phyloP scores from a whole-genome alignment of 1,140 invertebrate genomes.

The Aethina tumida region DNA sequence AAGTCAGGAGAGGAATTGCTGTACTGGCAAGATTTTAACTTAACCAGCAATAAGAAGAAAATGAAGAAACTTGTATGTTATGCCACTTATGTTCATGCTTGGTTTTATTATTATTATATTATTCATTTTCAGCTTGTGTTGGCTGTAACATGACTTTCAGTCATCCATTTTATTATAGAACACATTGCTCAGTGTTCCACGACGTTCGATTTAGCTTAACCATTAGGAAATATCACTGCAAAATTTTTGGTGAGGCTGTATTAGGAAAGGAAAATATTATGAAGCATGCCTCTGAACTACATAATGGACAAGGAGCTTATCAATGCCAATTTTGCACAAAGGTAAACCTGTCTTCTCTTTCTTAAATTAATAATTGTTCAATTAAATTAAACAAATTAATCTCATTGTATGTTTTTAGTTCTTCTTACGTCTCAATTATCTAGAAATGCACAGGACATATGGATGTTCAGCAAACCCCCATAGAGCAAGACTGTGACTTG shows the following conservation, averaged over 20 bases:
- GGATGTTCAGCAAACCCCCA: slow-evolving; percentile 67
- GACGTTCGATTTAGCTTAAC: slow-evolving; percentile 64
- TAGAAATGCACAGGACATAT: slow-evolving; percentile 70
- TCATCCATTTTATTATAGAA: slow-evolving; percentile 61
- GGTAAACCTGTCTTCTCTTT: slow-evolving; percentile 26
- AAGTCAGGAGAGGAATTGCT: slow-evolving; percentile 52
- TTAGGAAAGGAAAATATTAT: slow-evolving; percentile 69
- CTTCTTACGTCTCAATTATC: slow-evolving; percentile 64
- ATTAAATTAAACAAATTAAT: no score
- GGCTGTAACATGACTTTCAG: slow-evolving; percentile 63
- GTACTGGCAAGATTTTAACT: slow-evolving; percentile 58
- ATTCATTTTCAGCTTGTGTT: slow-evolving; percentile 51
- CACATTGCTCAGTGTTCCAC: slow-evolving; percentile 65
- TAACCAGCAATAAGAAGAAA: slow-evolving; percentile 53
- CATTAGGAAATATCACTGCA: slow-evolving; percentile 68
- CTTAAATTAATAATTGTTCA: neutral
- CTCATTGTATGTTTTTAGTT: slow-evolving; percentile 42
- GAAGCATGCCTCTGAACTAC: slow-evolving; percentile 62
- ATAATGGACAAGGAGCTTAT: slow-evolving; percentile 65
- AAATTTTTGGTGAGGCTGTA: slow-evolving; percentile 62
- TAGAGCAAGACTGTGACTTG: slow-evolving; percentile 58
- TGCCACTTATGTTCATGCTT: neutral
- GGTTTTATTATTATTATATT: slow-evolving; percentile 6
- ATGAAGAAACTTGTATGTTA: slow-evolving; percentile 55
- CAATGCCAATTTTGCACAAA: slow-evolving; percentile 70